Conservation (phyloP, 2,888 invertebrate genomes). For the Drosophila acutilabella region DNA sequence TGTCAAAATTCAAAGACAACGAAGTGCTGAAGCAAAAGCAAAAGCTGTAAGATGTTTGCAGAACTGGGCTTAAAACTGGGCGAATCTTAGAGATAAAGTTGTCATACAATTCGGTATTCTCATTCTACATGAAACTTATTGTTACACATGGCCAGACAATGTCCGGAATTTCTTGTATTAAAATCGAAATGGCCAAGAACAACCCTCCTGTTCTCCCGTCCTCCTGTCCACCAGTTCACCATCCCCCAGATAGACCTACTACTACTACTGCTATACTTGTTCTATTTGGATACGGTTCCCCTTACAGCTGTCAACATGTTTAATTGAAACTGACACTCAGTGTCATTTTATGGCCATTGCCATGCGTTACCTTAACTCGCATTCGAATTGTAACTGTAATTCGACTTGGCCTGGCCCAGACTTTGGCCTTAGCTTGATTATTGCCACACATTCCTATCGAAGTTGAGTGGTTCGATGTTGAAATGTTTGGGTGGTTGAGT, state of each 20-base stretch:
- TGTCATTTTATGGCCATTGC: constrained; percentile 81
- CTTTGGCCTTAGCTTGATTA: constrained; percentile 58
- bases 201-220: constrained; percentile 22
- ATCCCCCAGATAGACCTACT: not conserved
- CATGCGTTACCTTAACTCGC: constrained; percentile 70
- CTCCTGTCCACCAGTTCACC: not conserved
- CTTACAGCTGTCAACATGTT: constrained; percentile 82
- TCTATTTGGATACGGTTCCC: constrained; percentile 49
- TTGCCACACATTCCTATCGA: constrained; percentile 61
- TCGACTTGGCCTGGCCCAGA: constrained; percentile 56
- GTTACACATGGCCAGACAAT: constrained; percentile 62
- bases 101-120: constrained; percentile 45
- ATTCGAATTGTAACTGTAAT: constrained; percentile 47
- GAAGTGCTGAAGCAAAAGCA: constrained; percentile 5
- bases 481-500: not conserved
- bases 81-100: constrained; percentile 65
- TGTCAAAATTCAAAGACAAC: constrained; percentile 62
- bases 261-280: constrained; percentile 16
- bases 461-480: constrained; percentile 3
- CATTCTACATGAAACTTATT: constrained; percentile 26
- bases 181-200: constrained; percentile 70
- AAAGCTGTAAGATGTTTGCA: constrained; percentile 27
- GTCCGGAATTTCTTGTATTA: constrained; percentile 77
- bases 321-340: constrained; percentile 83
- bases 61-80: constrained; percentile 22